Percentiles rank a stretch among this genome's conserved stretches.
These are phyloP conservation scores for Alouatta palliata DNA, from an alignment of 2,113 vertebrate species.

Conservation along the genomic window DNA sequence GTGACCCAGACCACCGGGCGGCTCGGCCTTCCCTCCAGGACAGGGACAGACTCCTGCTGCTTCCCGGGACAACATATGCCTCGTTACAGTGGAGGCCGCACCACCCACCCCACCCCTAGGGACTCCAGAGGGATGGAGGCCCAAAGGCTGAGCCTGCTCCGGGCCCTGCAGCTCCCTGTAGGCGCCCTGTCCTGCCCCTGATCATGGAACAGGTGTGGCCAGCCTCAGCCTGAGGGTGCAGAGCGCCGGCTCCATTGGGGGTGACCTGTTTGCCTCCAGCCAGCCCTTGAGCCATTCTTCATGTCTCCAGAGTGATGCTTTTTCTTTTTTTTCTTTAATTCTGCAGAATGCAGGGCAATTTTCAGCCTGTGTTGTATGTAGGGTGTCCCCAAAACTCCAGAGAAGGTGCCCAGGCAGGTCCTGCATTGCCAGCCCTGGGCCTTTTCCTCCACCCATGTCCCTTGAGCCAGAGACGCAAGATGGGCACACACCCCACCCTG, in stretches of 20 bases:
- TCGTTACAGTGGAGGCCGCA: background rate
- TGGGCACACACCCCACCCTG: background rate
- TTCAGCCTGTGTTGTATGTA: background rate
- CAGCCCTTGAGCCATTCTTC: background rate
- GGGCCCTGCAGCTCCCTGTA: background rate
- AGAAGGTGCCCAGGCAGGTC: background rate
- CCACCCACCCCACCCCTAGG: background rate
- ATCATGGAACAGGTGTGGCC: background rate
- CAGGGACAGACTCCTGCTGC: background rate
- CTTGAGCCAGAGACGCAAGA: background rate
- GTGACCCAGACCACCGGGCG: no score
- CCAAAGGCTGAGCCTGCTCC: background rate
- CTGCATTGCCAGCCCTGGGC: background rate
- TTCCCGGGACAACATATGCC: background rate
- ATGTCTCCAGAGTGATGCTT: background rate
- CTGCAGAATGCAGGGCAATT: background rate
- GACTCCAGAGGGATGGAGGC: background rate
- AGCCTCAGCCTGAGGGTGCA: background rate
- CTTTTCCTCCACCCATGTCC: background rate
- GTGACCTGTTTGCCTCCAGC: background rate
- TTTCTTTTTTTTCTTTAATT: background rate
- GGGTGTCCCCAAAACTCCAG: background rate
- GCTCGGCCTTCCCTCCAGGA: background rate
- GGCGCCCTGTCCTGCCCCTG: background rate
- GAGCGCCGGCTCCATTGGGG: background rate